Conservation (phyloP, 2,888 invertebrate genomes). For the Phlogophora meticulosa region DNA sequence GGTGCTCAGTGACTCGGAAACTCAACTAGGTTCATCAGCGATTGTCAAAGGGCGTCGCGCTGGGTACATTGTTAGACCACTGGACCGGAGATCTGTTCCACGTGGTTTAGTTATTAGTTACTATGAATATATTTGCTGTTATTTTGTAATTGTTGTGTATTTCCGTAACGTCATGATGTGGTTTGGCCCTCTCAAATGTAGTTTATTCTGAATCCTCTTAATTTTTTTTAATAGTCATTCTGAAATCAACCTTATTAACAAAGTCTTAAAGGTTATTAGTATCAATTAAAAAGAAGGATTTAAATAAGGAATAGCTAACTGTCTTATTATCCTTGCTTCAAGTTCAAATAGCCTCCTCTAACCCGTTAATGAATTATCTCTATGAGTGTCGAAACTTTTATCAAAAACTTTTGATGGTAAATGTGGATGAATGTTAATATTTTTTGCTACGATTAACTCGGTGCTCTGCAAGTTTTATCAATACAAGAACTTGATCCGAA, state of each 20-base stretch:
- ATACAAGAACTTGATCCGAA: neutral
- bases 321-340: no score
- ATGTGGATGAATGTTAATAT: neutral
- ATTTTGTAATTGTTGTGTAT: neutral
- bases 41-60: conserved; percentile 47
- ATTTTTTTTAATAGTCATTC: no score
- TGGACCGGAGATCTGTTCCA: conserved; percentile 35
- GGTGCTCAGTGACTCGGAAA: conserved; percentile 41
- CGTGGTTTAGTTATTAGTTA: conserved; percentile 22
- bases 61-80: conserved; percentile 35
- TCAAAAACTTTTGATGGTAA: no score
- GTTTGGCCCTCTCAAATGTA: no score
- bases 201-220: no score
- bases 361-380: no score
- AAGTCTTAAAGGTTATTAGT: neutral
- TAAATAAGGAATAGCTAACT: no score
- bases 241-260: no score
- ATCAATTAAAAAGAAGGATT: no score
- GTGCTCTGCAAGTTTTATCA: neutral
- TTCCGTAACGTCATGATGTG: neutral
- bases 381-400: no score
- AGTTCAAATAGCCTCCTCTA: no score
- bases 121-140: neutral
- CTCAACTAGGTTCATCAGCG: conserved; percentile 23
- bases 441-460: neutral